Percentiles rank a stretch among this genome's conserved stretches.
phyloP scores from a whole-genome alignment of 2,797 vertebrate genomes.

The Meriones psammophilus region DNA sequence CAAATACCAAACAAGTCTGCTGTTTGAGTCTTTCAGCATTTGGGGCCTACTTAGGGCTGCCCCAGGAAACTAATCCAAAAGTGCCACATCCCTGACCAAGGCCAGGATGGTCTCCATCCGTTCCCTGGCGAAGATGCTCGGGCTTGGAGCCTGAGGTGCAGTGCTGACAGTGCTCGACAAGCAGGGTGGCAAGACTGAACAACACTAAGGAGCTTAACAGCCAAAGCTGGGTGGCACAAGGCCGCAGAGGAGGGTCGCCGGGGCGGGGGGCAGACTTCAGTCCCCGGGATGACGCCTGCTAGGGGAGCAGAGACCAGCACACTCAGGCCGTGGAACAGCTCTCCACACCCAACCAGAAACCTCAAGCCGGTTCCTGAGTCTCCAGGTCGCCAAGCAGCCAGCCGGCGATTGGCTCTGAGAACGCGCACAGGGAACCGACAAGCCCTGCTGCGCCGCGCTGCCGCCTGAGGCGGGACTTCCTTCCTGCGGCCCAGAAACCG shows the following conservation, averaged over 20 bases:
- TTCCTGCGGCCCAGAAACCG: not conserved
- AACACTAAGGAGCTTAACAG: not conserved
- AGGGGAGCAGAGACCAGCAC: not conserved
- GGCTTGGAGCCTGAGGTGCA: not conserved
- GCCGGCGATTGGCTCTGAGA: not conserved
- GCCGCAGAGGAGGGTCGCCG: not conserved
- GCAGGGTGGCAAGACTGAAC: not conserved
- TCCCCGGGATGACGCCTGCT: not conserved
- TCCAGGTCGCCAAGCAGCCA: not conserved
- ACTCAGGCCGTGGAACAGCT: not conserved
- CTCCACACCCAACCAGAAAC: not conserved
- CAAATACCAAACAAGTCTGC: not conserved
- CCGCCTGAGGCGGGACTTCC: conserved; percentile 51
- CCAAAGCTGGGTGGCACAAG: not conserved
- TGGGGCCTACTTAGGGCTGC: not conserved
- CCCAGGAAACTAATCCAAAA: not conserved
- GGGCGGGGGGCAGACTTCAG: too few species aligned
- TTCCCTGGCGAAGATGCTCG: not conserved
- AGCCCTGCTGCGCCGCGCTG: rapidly evolving
- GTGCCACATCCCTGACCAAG: not conserved
- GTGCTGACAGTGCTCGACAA: not conserved
- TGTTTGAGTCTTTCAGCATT: not conserved
- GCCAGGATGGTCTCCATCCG: not conserved
- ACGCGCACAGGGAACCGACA: not conserved
- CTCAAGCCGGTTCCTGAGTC: too few species aligned